Evolutionary conservation across 2,888 invertebrate genomes (phyloP).

Genomic region (Lepidocyrtoides sp.): DNA sequence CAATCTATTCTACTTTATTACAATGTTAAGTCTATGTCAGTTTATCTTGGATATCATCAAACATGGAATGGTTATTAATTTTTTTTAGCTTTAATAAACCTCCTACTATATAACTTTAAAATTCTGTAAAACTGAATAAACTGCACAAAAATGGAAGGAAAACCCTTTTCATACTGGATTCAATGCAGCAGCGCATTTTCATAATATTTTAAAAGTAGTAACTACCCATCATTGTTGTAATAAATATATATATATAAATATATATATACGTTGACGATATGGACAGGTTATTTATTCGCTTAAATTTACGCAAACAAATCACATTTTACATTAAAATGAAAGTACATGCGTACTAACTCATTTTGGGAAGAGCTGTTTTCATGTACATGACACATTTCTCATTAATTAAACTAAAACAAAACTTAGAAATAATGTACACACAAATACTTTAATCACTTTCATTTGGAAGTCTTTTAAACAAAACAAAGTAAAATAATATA

Average conservation of each 20-base stretch:
- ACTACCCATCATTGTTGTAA: not conserved
- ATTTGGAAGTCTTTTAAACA: slow-evolving; percentile 38
- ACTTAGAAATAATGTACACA: slow-evolving; percentile 36
- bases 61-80: slow-evolving; percentile 75
- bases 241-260: too few relatives aligned
- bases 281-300: not conserved
- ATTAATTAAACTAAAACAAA: too few relatives aligned
- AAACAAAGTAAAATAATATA: not conserved
- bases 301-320: slow-evolving; percentile 35
- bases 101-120: slow-evolving; percentile 40
- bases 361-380: not conserved
- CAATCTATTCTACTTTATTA: slow-evolving; percentile 21
- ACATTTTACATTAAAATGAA: slow-evolving; percentile 62
- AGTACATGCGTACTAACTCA: not conserved
- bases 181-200: not conserved
- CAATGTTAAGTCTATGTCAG: slow-evolving; percentile 56
- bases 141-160: slow-evolving; percentile 1
- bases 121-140: slow-evolving; percentile 22
- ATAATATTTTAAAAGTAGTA: not conserved
- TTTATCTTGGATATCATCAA: slow-evolving; percentile 73
- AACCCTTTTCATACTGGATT: slow-evolving; percentile 4
- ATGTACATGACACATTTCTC: not conserved
- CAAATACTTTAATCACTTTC: slow-evolving; percentile 51
- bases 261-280: not conserved
- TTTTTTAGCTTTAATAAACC: slow-evolving; percentile 14